Base-by-base conservation (phyloP, 1,140 invertebrate species). In the Macrosteles quadrilineatus region DNA sequence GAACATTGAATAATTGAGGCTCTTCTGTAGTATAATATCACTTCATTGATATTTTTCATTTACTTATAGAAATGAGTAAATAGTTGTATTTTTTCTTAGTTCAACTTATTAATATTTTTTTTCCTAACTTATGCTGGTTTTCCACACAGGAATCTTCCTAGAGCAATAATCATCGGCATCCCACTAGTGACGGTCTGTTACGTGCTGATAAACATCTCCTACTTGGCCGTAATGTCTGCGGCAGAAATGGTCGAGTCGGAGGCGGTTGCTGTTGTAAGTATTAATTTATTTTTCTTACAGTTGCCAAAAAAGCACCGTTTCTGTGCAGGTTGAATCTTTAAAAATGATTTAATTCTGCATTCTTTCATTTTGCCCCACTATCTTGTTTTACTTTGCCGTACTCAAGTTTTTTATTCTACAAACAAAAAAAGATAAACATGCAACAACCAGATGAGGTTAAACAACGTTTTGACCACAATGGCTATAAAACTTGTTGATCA, bases 131-230 rank as follows among this genome's bases (percentile, higher is more conserved):
- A 9, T 40, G 36, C 36, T 40, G 17, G 6, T 40, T 9, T 40
- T 6, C 36, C 36, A 6, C 6, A 30, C 80, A 95, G 93, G 80
- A 99, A 99, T 82, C 85, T 99, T 57, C 97, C 97, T 4, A 87
- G 93, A 65, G 95, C 97, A 25, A 98, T 99, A 70, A 92, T 96
- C 79, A 97, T 98, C 76, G 98, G 96, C 0, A 97, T 98, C 79
- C 95, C 96, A 17, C 82, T 98, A 75, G 96, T 98, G 21, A 99
- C 97, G 0, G 80, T 97, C 12, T 97, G 97, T 78, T 99, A 99
- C 81, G 90, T 95, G 3, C 83, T 99, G 50, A 94, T 98, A 75
- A 99, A 99, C 80, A 86, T 99, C 66, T 96, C 97, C 9, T 98
- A 99, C 80, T 84, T 99, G 80, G 94, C 97, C 2, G 97, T 96